Evolutionary conservation across 2,797 vertebrate species (phyloP).

Genomic region (Tinamus major): DNA sequence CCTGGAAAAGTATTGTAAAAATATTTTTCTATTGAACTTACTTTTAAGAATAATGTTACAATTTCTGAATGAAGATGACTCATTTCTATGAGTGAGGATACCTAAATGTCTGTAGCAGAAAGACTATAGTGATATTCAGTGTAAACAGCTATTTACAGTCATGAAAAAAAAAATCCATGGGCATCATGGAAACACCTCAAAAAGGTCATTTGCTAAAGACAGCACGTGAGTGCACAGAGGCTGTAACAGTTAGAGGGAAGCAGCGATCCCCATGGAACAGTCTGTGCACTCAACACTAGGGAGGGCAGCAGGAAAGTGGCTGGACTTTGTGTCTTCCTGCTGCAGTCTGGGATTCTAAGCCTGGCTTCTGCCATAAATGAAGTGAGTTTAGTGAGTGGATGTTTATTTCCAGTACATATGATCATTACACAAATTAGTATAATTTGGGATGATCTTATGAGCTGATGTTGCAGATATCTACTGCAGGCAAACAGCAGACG

Average conservation of each 20-base stretch:
- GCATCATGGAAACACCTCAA: conserved; percentile 7
- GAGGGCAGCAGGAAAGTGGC: background rate
- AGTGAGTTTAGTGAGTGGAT: background rate
- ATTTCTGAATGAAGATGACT: conserved; percentile 28
- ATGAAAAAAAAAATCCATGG: background rate
- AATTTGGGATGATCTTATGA: background rate
- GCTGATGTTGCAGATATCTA: background rate
- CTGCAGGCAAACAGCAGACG: background rate
- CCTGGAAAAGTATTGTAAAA: background rate
- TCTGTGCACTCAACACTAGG: background rate
- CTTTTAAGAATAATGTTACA: conserved; percentile 39
- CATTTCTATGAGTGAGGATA: conserved; percentile 46
- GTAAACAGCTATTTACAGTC: background rate
- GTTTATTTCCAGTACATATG: background rate
- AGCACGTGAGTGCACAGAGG: background rate
- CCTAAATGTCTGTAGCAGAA: background rate
- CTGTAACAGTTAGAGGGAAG: background rate
- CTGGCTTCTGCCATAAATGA: background rate
- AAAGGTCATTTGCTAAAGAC: background rate
- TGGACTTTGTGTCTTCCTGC: background rate
- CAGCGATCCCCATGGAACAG: background rate
- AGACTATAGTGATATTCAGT: background rate
- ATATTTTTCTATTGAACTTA: background rate
- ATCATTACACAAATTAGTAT: background rate
- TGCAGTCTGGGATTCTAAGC: conserved; percentile 10